Percentiles rank a stretch among this genome's conserved stretches.
These are phyloP conservation scores for Menura novaehollandiae DNA, from an alignment of 2,113 vertebrate species.

Conservation along the genomic window DNA sequence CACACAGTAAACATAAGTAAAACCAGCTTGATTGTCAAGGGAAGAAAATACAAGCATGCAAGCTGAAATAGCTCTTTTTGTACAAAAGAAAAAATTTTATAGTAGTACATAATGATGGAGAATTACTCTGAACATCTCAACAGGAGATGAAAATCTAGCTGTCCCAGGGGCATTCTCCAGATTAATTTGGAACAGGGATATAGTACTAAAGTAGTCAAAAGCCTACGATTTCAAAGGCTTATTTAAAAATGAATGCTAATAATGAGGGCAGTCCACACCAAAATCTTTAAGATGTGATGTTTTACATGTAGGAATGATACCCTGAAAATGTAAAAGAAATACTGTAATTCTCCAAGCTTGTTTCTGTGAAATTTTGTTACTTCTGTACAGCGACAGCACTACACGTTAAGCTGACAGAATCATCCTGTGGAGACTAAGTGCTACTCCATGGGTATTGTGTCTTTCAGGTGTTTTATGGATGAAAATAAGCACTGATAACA, in stretches of 20 bases:
- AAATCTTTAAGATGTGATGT: background rate
- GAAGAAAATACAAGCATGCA: background rate
- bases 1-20: conserved; percentile 62
- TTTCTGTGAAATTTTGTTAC: background rate
- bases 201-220: background rate
- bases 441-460: background rate
- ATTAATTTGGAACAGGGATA: background rate
- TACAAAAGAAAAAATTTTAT: conserved; percentile 1
- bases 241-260: background rate
- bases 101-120: background rate
- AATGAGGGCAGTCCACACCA: background rate
- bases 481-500: background rate
- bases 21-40: conserved; percentile 62
- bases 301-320: background rate
- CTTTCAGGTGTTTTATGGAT: background rate
- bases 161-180: background rate
- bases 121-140: background rate
- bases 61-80: conserved; percentile 17
- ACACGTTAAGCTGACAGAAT: background rate
- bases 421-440: background rate
- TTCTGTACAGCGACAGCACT: background rate
- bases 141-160: background rate
- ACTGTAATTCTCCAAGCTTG: background rate
- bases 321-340: background rate
- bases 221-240: background rate